Evolutionary conservation across 2,113 vertebrate species (phyloP), one percentile per base, ranked within the genome.

Genomic region (Chauna torquata): DNA sequence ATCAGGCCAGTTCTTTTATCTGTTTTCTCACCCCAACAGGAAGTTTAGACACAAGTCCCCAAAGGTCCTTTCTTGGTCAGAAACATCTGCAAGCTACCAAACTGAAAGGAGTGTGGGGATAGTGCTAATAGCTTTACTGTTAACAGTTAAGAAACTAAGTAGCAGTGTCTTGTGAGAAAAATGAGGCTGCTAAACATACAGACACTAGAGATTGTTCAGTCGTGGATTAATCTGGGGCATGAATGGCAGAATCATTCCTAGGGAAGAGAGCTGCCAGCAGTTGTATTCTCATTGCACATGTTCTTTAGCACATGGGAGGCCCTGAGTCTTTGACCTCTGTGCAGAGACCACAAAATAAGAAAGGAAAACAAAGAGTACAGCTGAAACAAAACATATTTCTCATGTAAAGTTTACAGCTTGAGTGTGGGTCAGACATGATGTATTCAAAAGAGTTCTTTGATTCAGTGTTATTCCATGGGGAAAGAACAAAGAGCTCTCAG

Each of bases 1-100:
- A 94, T 89, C 90, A 96, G 76, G 80, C 71, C 86, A 27, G 86
- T 86, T 96, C 86, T 86, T 96, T 92, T 95, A 88, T 94, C 89
- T 94, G 52, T 83, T 52, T 88, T 96, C 86, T 92, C 70, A 62
- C 86, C 77, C 95, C 76, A 72, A n/a, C 64, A 92, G 71, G 92
- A 94, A 82, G 79, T 84, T 94, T 91, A 91, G 87, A 82, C 68
- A 61, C 77, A 70, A 79, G 64, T 36, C 42, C 93, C 69, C 40
- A 40, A 66, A 95, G 92, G 74, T 94, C 83, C 40, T 87, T 95
- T 79, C 72, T 87, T 95, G 94, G 94, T 78, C 91, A 94, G 59
- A 77, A 92, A 34, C 79, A 81, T 96, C 92, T 94, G 92, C 3
- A 3, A 82, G 86, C 34, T 65, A 3, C 86, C 68, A 77, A 82